A percentile compares a stretch with the other conserved stretches of the same genome.
Evolutionary conservation across 2,888 invertebrate species (phyloP).

Genomic region (Agrotis segetum): DNA sequence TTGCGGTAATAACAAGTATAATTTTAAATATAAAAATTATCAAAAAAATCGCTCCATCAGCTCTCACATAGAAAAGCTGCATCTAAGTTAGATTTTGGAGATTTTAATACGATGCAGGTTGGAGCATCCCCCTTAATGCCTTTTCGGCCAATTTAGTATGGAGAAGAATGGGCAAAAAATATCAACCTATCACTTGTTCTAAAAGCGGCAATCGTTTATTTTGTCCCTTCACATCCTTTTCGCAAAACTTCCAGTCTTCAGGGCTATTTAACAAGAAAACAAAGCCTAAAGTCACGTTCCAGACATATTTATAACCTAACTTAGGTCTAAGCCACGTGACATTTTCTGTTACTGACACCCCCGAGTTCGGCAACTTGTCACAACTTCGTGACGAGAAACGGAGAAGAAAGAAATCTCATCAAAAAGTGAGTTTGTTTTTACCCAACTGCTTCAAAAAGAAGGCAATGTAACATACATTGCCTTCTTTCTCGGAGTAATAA

Average conservation of each 20-base stretch:
- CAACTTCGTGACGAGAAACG: slow-evolving; percentile 18
- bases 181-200: neutral
- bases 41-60: too few species aligned
- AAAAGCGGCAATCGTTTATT: neutral
- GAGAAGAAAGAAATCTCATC: neutral
- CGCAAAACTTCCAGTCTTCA: neutral
- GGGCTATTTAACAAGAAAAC: neutral
- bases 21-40: too few species aligned
- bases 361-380: neutral
- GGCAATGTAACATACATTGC: too few species aligned
- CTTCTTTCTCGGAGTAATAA: too few species aligned
- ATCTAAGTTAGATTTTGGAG: too few species aligned
- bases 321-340: slow-evolving; percentile 10
- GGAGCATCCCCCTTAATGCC: too few species aligned
- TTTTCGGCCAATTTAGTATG: too few species aligned
- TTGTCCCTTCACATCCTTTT: neutral
- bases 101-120: too few species aligned
- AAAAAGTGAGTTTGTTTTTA: slow-evolving; percentile 1
- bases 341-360: slow-evolving; percentile 8
- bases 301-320: slow-evolving; percentile 24
- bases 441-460: neutral
- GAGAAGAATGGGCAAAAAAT: too few species aligned
- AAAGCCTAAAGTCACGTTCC: slow-evolving; percentile 7
- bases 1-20: too few species aligned
- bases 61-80: too few species aligned